Conservation (phyloP, 2,888 invertebrate genomes). For the Pyralis farinalis region DNA sequence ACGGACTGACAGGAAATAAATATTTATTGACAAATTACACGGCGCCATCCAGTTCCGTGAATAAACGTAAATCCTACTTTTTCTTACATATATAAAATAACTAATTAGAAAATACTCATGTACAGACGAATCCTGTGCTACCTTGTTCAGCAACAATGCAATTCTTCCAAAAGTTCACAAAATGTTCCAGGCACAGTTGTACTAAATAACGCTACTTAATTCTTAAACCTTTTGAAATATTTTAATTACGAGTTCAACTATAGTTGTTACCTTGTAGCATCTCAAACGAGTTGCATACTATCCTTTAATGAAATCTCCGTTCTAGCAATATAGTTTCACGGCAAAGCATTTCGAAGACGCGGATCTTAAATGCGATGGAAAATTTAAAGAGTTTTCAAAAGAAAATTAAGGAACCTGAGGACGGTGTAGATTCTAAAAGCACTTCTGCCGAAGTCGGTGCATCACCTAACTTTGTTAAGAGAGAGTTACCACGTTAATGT, state of each 20-base stretch:
- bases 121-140: too few species aligned
- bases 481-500: constrained; percentile 66
- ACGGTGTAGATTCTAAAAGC: constrained; percentile 45
- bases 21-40: too few species aligned
- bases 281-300: constrained; percentile 5
- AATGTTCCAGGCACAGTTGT: too few species aligned
- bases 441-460: constrained; percentile 44
- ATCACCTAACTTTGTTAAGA: constrained; percentile 64
- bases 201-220: too few species aligned
- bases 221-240: not conserved
- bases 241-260: constrained; percentile 1
- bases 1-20: too few species aligned
- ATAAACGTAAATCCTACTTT: too few species aligned
- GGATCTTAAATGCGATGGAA: constrained; percentile 59
- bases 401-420: constrained; percentile 61
- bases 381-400: constrained; percentile 68
- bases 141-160: too few species aligned
- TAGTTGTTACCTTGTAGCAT: constrained; percentile 1
- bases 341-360: constrained; percentile 39
- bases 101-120: too few species aligned
- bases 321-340: constrained; percentile 41
- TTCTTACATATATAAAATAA: too few species aligned
- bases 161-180: too few species aligned
- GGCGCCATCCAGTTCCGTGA: too few species aligned
- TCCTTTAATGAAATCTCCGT: constrained; percentile 27